phyloP scores from a whole-genome alignment of 2,797 vertebrate genomes.

The Microchirus variegatus region DNA sequence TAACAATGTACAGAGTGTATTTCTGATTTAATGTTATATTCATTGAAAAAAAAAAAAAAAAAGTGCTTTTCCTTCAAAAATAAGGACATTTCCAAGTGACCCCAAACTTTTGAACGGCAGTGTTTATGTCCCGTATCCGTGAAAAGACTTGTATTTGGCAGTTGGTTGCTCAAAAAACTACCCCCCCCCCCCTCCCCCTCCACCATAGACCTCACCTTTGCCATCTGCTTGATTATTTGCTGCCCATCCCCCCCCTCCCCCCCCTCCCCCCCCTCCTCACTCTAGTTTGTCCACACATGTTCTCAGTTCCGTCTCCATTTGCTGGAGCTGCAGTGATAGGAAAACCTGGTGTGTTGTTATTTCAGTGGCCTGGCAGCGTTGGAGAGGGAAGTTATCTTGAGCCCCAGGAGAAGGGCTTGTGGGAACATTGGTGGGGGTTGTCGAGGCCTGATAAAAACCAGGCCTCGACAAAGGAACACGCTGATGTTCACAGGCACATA shows the following conservation, averaged over 20 bases:
- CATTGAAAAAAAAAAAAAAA: too few species aligned
- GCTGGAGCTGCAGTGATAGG: constrained; percentile 28
- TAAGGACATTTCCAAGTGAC: too few species aligned
- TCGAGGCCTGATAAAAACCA: constrained; percentile 69
- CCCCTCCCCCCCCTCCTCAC: background rate
- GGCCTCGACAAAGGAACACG: constrained; percentile 56
- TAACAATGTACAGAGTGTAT: too few species aligned
- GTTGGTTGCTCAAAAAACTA: constrained; percentile 25
- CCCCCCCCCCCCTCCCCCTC: too few species aligned
- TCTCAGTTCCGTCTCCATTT: constrained; percentile 71
- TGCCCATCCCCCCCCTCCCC: background rate
- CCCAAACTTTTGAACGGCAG: too few species aligned
- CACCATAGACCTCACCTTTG: constrained; percentile 67
- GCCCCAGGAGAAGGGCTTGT: constrained; percentile 58
- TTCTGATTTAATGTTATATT: too few species aligned
- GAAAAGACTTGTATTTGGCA: constrained; percentile 3
- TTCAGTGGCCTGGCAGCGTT: constrained; percentile 64
- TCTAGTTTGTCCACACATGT: constrained; percentile 72
- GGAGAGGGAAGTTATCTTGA: constrained; percentile 70
- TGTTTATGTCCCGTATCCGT: too few species aligned
- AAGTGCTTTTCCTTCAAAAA: too few species aligned
- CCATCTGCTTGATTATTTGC: constrained; percentile 60
- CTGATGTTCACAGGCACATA: constrained; percentile 44
- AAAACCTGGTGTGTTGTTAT: constrained; percentile 61
- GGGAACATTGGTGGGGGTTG: constrained; percentile 54